Evolutionary conservation across 2,888 invertebrate genomes (phyloP), one percentile per base, ranked within the genome.

Genomic region (Anagyrus pseudococci): DNA sequence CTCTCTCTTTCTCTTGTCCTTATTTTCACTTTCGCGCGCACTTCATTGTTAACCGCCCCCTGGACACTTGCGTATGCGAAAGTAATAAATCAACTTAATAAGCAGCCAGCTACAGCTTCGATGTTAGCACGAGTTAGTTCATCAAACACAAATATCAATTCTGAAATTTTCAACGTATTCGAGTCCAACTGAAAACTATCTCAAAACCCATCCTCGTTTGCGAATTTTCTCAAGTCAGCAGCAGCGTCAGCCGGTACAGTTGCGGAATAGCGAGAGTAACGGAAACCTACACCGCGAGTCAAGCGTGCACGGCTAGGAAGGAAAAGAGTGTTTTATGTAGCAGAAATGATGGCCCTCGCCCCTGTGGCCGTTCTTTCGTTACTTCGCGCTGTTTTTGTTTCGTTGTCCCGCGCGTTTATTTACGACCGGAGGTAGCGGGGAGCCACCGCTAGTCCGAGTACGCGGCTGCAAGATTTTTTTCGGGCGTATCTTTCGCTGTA

Each of bases 391-490:
- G 72, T 76, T 77, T 75, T 77, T 76, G 74, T 79, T 78, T 78
- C 76, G 71, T 72, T 37, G n/a, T 46, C 40, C 33, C 70, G 68
- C 67, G 71, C 75, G 75, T 79, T 79, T 79, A 79, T 79, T 79
- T 79, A 79, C 77, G 77, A 78, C 75, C 75, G 77, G 76, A 78
- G n/a, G n/a, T 75, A 74, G 74, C 71, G 68, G 72, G 73, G 74
- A 76, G n/a, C n/a, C 72, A 75, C 79, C 79, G 74, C 79, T 79
- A 80, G 78, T 79, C 77, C 77, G 79, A 80, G 78, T 79, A 78
- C 77, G 79, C 75, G 70, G 73, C 71, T 37, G 73, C 72, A n/a
- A n/a, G n/a, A n/a, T n/a, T n/a, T n/a, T n/a, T n/a, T n/a, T n/a
- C n/a, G n/a, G n/a, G n/a, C n/a, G 20, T 46, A 2, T 53, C 48